Conservation (phyloP, 2,113 vertebrate genomes). For the Glareola pratincola region DNA sequence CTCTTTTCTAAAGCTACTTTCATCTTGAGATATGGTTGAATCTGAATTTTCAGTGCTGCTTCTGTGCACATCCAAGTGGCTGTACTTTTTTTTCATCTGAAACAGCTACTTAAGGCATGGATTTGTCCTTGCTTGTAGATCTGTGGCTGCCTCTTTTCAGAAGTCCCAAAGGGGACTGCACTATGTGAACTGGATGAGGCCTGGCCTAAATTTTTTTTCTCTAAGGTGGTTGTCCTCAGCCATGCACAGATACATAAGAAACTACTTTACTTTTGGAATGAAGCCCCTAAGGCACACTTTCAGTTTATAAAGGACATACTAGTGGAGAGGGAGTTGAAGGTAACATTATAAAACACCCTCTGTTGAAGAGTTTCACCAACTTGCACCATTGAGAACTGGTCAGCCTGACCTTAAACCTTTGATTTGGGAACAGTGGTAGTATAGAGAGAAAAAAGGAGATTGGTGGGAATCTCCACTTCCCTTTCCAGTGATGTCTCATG, state of each 20-base stretch:
- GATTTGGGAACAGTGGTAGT: neutral
- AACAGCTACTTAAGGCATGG: neutral
- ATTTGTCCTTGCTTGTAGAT: neutral
- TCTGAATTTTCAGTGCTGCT: neutral
- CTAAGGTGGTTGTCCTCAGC: neutral
- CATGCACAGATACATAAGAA: neutral
- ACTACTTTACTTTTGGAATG: neutral
- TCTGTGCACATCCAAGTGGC: neutral
- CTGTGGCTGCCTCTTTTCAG: neutral
- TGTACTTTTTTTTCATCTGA: neutral
- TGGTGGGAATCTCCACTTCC: neutral
- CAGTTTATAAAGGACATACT: neutral
- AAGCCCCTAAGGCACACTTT: neutral
- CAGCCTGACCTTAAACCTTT: neutral
- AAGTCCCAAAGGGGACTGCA: neutral
- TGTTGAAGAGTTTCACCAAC: neutral
- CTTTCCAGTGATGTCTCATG: fast-evolving
- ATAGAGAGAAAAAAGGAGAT: neutral
- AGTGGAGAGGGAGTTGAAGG: neutral
- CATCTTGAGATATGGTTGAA: neutral
- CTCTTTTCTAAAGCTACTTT: neutral
- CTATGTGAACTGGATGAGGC: neutral
- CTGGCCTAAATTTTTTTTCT: neutral
- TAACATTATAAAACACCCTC: neutral
- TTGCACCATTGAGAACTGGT: neutral